Evolutionary conservation across 2,113 vertebrate genomes (phyloP), one percentile per base, ranked within the genome.

Genomic region (Panthera uncia): DNA sequence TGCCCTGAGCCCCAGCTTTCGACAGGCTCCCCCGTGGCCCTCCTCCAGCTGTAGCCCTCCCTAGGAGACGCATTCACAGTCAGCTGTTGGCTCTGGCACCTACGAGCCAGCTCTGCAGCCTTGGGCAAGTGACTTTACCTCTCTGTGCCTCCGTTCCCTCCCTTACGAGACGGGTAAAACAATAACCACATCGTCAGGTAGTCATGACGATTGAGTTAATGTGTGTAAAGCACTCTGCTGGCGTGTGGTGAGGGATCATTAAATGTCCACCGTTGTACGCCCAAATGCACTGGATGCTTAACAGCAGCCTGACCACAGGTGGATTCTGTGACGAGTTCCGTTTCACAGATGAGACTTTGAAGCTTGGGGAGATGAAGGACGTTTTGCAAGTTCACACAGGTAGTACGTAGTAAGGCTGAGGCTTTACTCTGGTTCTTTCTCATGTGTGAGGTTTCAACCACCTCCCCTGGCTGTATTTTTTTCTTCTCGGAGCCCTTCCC

Each of bases 61-160:
- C 19, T 48, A 0, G 21, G 55, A 29, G 8, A 41, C 0, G 29
- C 23, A 45, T 14, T 45, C 48, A 25, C 23, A 61, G 55, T 52
- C 79, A 13, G 8, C 36, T 61, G 27, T 19, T 5, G 31, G 19
- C 38, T 79, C 52, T 36, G 50, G 55, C 10, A 38, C 73, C 63
- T 27, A 9, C 1, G 14, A 48, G 1, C 12, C 27, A 33, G n/a
- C 27, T 63, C 65, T 91, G 57, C 69, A 78, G 21, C 25, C 33
- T 38, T 68, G n/a, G 78, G 71, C 12, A 33, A 33, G 19, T 94
- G 66, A 38, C 36, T 15, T 41, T 15, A 14, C 36, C 45, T 73
- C 68, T 96, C 92, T 29, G 48, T 29, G 79, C 73, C 48, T 95
- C 89, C 14, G 29, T 89, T 31, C 71, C 61, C 41, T 86, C n/a